A percentile compares a stretch with the other conserved stretches of the same genome.
Evolutionary conservation across 2,113 vertebrate genomes (phyloP).

Genomic region (Odocoileus hemionus): DNA sequence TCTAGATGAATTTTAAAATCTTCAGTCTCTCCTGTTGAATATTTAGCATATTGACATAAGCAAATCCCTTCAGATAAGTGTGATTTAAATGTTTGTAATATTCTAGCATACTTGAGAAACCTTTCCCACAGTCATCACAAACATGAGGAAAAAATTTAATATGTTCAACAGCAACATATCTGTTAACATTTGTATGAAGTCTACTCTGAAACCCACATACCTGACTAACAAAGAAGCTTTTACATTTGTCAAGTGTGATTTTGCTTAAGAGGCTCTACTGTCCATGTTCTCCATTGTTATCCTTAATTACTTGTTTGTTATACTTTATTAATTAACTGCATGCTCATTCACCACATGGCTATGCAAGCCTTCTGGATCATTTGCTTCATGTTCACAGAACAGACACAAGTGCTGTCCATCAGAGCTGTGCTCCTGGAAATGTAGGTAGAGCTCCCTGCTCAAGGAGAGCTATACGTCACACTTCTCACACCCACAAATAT

Average conservation of each 20-base stretch:
- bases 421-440: slow-evolving; percentile 86
- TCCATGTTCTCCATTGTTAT: slow-evolving; percentile 75
- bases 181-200: slow-evolving; percentile 85
- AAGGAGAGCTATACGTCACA: slow-evolving; percentile 86
- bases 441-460: slow-evolving; percentile 84
- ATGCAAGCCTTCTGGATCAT: slow-evolving; percentile 83
- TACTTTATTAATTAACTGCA: slow-evolving; percentile 75
- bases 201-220: slow-evolving; percentile 85
- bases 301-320: too few species aligned
- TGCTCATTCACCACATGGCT: slow-evolving; percentile 87
- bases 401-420: slow-evolving; percentile 86
- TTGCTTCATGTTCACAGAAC: slow-evolving; percentile 85
- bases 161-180: slow-evolving; percentile 85
- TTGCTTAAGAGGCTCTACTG: slow-evolving; percentile 85
- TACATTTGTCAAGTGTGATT: slow-evolving; percentile 85
- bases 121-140: slow-evolving; percentile 87
- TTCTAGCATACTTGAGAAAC: slow-evolving; percentile 86
- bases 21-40: slow-evolving; percentile 86
- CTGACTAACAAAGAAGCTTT: slow-evolving; percentile 86
- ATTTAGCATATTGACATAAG: slow-evolving; percentile 87
- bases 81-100: slow-evolving; percentile 86
- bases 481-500: slow-evolving; percentile 87
- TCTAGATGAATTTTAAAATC: slow-evolving; percentile 87
- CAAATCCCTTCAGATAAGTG: slow-evolving; percentile 87
- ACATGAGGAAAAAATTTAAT: slow-evolving; percentile 86